Conservation (phyloP, 2,113 vertebrate species). For the Chloropsis cyanopogon region DNA sequence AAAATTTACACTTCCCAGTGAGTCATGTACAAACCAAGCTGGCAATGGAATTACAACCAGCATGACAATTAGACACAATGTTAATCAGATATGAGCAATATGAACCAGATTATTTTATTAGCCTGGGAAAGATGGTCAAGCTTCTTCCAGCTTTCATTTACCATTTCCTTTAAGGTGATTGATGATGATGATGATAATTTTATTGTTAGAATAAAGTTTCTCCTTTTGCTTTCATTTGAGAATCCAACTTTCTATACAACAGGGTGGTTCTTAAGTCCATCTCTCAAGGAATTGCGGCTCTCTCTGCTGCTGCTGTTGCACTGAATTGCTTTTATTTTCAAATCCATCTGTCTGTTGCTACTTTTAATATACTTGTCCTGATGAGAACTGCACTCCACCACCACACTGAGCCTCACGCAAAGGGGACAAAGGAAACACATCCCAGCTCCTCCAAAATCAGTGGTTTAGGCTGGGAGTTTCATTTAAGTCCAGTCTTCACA, state of each 20-base stretch:
- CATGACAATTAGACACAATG: background rate
- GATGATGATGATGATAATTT: background rate
- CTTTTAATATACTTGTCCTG: background rate
- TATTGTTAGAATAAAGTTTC: background rate
- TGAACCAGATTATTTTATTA: background rate
- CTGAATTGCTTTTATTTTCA: background rate
- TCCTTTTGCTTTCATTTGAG: background rate
- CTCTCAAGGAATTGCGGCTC: background rate
- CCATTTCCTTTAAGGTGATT: background rate
- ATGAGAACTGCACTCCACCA: background rate
- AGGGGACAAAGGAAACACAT: background rate
- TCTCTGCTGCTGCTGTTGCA: background rate
- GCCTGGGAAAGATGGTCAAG: background rate
- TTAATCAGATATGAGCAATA: background rate
- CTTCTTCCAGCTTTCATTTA: background rate
- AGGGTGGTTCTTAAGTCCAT: background rate
- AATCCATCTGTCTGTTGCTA: background rate
- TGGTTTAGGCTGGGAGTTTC: background rate
- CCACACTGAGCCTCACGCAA: accelerated
- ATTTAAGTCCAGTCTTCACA: background rate
- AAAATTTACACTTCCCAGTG: background rate
- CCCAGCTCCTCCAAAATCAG: background rate
- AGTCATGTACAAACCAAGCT: background rate
- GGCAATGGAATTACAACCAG: background rate
- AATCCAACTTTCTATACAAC: background rate